Conservation (phyloP, 2,888 invertebrate genomes). For the Tetrapedia diversipes region DNA sequence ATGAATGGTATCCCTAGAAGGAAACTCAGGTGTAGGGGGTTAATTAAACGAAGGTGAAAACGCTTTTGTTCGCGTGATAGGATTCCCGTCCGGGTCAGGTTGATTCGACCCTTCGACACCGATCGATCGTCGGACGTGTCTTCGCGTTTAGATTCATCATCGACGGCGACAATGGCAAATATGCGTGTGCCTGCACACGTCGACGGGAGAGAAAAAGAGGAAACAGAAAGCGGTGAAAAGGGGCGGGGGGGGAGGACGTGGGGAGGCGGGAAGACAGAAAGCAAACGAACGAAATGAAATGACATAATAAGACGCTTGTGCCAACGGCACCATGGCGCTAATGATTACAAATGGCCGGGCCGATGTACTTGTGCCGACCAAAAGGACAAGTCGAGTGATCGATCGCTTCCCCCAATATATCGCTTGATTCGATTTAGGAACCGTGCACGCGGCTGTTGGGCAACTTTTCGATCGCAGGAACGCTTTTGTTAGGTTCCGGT, state of each 20-base stretch:
- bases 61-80: background rate
- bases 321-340: constrained; percentile 76
- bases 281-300: constrained; percentile 67
- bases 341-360: constrained; percentile 78
- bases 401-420: constrained; percentile 68
- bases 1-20: background rate
- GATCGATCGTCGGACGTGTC: constrained; percentile 15
- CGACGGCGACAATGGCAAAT: constrained; percentile 39
- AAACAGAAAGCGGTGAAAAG: too few species aligned
- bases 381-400: constrained; percentile 66
- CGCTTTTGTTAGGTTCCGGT: too few species aligned
- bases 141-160: constrained; percentile 52
- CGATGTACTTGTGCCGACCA: constrained; percentile 60
- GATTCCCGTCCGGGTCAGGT: constrained; percentile 5
- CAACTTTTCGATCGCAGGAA: constrained; percentile 35
- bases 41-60: constrained; percentile 30
- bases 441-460: constrained; percentile 38
- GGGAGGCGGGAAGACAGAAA: constrained; percentile 44
- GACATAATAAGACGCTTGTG: constrained; percentile 77
- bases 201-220: constrained; percentile 28
- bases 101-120: constrained; percentile 33
- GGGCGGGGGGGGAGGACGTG: too few species aligned
- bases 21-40: background rate
- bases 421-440: constrained; percentile 66
- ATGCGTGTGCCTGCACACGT: constrained; percentile 21